Conservation (phyloP, 2,888 invertebrate species). For the Trichacis sp. region DNA sequence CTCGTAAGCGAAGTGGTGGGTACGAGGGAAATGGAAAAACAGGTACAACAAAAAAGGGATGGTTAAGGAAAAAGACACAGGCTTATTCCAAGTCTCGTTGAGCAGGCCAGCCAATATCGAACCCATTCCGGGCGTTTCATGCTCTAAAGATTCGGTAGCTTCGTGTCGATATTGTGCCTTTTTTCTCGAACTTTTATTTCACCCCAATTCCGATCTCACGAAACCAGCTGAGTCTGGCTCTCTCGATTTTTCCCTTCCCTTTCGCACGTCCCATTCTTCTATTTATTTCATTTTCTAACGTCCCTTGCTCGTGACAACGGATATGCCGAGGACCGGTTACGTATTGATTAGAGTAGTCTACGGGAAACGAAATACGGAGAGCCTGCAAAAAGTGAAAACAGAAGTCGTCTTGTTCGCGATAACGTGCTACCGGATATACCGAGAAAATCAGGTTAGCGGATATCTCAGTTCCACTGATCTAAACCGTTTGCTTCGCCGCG, state of each 20-base stretch:
- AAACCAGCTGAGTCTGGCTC: slow-evolving; percentile 19
- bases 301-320: slow-evolving; percentile 24
- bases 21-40: neutral
- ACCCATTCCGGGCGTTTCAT: neutral
- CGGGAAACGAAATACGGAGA: slow-evolving; percentile 23
- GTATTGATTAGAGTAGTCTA: slow-evolving; percentile 14
- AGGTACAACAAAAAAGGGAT: neutral
- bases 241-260: slow-evolving; percentile 10
- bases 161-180: slow-evolving; percentile 5
- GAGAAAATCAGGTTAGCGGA: slow-evolving; percentile 39
- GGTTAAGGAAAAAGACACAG: neutral
- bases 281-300: slow-evolving; percentile 29
- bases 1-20: no score
- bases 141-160: neutral
- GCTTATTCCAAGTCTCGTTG: neutral
- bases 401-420: slow-evolving; percentile 27
- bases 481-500: slow-evolving; percentile 25
- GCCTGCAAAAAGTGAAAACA: slow-evolving; percentile 28
- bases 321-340: slow-evolving; percentile 24
- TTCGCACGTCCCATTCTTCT: slow-evolving; percentile 7
- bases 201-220: slow-evolving; percentile 6
- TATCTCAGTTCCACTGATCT: slow-evolving; percentile 38
- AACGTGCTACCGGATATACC: slow-evolving; percentile 29
- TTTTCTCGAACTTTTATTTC: neutral
- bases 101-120: neutral